Evolutionary conservation across 1,140 invertebrate species (phyloP).

Genomic region (Calycopis cecrops): DNA sequence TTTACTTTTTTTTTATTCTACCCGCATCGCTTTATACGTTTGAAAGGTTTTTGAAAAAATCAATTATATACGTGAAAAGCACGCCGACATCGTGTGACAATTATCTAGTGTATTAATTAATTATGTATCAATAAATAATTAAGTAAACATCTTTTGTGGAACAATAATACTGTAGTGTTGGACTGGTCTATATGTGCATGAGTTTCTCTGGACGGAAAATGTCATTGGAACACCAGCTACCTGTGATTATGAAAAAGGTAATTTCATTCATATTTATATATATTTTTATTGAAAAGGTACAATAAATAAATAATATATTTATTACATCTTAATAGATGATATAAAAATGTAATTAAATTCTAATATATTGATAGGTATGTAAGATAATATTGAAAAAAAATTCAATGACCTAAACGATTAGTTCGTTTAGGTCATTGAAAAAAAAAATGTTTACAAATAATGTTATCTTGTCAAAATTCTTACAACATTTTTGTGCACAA

Average conservation of each 20-base stretch:
- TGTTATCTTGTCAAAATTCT: too few relatives aligned
- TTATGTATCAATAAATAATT: conserved; percentile 34
- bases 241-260: conserved; percentile 66
- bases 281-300: not conserved
- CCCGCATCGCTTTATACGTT: conserved; percentile 31
- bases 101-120: conserved; percentile 50
- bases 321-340: too few relatives aligned
- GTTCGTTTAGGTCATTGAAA: not conserved
- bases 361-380: too few relatives aligned
- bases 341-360: too few relatives aligned
- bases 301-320: too few relatives aligned
- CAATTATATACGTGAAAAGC: conserved; percentile 17
- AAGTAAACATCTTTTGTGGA: conserved; percentile 39
- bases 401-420: too few relatives aligned
- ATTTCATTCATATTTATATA: conserved; percentile 19
- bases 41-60: conserved; percentile 18
- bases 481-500: too few relatives aligned
- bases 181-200: conserved; percentile 26
- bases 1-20: conserved; percentile 28
- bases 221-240: conserved; percentile 61
- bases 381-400: too few relatives aligned
- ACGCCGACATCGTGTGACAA: conserved; percentile 40
- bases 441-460: too few relatives aligned
- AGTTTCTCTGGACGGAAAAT: conserved; percentile 51
- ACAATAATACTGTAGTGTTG: conserved; percentile 20